Evolutionary conservation across 2,888 invertebrate genomes (phyloP).

Genomic region (Leucophenga montana): DNA sequence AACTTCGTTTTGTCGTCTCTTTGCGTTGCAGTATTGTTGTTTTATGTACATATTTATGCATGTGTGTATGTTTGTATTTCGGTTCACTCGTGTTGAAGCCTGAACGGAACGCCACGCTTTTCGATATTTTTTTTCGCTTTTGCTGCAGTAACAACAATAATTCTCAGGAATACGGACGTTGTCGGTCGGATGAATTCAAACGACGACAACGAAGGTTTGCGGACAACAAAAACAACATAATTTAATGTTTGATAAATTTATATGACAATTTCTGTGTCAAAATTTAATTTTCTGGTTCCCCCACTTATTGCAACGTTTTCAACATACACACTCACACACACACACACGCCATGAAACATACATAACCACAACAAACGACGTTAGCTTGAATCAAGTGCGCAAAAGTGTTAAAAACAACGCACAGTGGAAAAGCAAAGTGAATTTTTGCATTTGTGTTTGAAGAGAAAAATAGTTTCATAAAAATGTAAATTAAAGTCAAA

Average conservation of each 20-base stretch:
- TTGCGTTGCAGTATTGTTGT: slow-evolving; percentile 17
- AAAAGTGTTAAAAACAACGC: background rate
- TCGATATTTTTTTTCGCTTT: background rate
- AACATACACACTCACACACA: background rate
- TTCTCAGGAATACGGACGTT: slow-evolving; percentile 64
- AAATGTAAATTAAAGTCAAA: background rate
- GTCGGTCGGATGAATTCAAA: slow-evolving; percentile 40
- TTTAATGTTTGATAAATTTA: background rate
- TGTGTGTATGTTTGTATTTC: slow-evolving; percentile 5
- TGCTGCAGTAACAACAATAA: slow-evolving; percentile 59
- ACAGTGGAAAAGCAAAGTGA: background rate
- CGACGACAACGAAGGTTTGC: background rate
- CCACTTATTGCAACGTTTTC: background rate
- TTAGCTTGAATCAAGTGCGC: slow-evolving; percentile 7
- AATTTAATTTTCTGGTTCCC: background rate
- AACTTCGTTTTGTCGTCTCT: slow-evolving; percentile 8
- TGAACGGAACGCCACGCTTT: slow-evolving; percentile 41
- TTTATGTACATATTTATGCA: slow-evolving; percentile 12
- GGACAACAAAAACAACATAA: background rate
- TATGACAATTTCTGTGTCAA: background rate
- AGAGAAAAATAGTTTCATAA: background rate
- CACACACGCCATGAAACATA: background rate
- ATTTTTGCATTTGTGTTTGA: background rate
- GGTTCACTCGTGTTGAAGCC: slow-evolving; percentile 44
- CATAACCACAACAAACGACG: background rate